A percentile compares a stretch with the other conserved stretches of the same genome.
Conservation (phyloP, 1,140 invertebrate species). For the Nylanderia fulva region DNA sequence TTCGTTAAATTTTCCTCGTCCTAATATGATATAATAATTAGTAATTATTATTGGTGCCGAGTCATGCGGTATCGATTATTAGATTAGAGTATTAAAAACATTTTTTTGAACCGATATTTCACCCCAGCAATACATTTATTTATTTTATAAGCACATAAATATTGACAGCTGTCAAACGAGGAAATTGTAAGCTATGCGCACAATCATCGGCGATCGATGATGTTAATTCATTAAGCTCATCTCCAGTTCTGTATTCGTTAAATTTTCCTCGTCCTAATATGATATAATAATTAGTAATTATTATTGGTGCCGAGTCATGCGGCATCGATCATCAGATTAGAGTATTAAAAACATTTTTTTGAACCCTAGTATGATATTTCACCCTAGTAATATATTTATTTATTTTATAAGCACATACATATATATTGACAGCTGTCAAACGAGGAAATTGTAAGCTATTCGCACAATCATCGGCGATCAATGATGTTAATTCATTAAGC, state of each 20-base stretch:
- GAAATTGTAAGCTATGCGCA: slow-evolving; percentile 1
- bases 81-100: too few relatives aligned
- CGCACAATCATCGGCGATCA: slow-evolving; percentile 29
- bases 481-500: slow-evolving; percentile 46
- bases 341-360: not conserved
- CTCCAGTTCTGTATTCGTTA: slow-evolving; percentile 25
- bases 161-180: not conserved
- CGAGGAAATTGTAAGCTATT: not conserved
- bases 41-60: slow-evolving; percentile 34
- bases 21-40: slow-evolving; percentile 44
- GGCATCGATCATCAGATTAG: slow-evolving; percentile 52
- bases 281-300: slow-evolving; percentile 48
- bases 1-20: slow-evolving; percentile 52
- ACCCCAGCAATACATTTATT: too few relatives aligned
- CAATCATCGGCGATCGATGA: slow-evolving; percentile 29
- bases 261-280: slow-evolving; percentile 39
- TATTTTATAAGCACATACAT: not conserved
- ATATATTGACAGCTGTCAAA: not conserved
- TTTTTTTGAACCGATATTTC: not conserved
- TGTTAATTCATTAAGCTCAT: slow-evolving; percentile 48
- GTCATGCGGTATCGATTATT: slow-evolving; percentile 44
- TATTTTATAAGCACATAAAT: not conserved
- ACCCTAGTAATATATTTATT: too few relatives aligned
- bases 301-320: slow-evolving; percentile 36
- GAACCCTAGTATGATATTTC: not conserved